Conservation (phyloP, 1,140 invertebrate genomes). For the Caenorhabditis remanei region DNA sequence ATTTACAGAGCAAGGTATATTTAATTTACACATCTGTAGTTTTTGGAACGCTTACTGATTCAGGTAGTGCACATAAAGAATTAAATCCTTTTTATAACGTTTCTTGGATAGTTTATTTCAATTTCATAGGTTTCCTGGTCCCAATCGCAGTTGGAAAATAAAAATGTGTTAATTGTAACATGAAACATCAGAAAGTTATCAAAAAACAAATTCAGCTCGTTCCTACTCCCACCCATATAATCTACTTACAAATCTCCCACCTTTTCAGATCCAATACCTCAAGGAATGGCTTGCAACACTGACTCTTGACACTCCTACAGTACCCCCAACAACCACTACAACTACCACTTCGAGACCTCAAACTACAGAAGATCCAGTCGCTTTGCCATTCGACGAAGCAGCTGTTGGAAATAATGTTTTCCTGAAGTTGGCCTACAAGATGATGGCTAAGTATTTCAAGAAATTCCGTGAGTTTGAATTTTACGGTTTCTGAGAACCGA, state of each 20-base stretch:
- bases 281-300: conserved; percentile 31
- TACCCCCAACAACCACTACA: background rate
- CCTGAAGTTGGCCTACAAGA: conserved; percentile 32
- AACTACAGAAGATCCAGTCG: conserved; percentile 19
- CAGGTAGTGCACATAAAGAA: too few species aligned
- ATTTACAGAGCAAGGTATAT: conserved; percentile 31
- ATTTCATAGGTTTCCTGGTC: too few species aligned
- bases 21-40: too few species aligned
- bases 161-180: too few species aligned
- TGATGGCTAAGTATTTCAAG: conserved; percentile 48
- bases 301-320: background rate
- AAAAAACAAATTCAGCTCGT: too few species aligned
- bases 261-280: conserved; percentile 12
- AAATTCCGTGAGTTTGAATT: conserved; percentile 12
- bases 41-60: too few species aligned
- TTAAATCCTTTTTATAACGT: too few species aligned
- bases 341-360: background rate
- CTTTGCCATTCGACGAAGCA: conserved; percentile 1
- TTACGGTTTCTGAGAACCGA: background rate
- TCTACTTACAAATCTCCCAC: too few species aligned
- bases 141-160: too few species aligned
- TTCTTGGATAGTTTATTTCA: too few species aligned
- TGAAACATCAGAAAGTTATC: too few species aligned
- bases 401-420: conserved; percentile 12
- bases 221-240: too few species aligned